phyloP scores from a whole-genome alignment of 2,888 invertebrate genomes.

The Limenitis arthemis region DNA sequence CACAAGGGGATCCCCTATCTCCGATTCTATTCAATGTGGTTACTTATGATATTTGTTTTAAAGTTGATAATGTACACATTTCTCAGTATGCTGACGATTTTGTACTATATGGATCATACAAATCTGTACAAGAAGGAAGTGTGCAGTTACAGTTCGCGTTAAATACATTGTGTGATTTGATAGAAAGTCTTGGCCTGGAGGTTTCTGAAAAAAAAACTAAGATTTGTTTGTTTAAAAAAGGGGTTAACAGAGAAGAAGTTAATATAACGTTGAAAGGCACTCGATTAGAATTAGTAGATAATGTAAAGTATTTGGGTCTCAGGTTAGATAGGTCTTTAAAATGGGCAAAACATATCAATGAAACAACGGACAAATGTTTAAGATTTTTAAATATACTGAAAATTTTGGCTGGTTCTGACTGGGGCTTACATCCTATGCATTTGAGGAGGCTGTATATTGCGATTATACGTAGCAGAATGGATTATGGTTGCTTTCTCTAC shows the following conservation, averaged over 20 bases:
- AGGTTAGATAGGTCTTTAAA: constrained; percentile 13
- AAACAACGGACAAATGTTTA: constrained; percentile 4
- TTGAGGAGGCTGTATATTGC: constrained; percentile 9
- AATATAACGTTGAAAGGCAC: constrained; percentile 3
- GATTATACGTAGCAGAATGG: constrained; percentile 11
- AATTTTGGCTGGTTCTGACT: constrained; percentile 8
- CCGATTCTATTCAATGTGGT: too few relatives aligned
- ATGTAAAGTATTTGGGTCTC: constrained; percentile 13
- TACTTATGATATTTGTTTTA: too few relatives aligned
- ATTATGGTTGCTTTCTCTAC: constrained; percentile 14
- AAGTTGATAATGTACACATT: too few relatives aligned
- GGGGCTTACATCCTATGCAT: constrained; percentile 13
- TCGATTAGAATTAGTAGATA: background rate
- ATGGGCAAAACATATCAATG: constrained; percentile 14
- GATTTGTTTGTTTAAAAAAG: constrained; percentile 13
- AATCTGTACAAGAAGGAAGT: too few relatives aligned
- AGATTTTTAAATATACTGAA: constrained; percentile 5
- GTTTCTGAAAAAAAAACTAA: constrained; percentile 2
- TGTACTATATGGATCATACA: too few relatives aligned
- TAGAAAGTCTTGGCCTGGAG: too few relatives aligned
- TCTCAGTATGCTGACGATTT: too few relatives aligned
- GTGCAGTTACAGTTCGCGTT: too few relatives aligned
- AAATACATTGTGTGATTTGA: too few relatives aligned
- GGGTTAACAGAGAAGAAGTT: background rate
- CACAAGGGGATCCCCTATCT: too few relatives aligned